Percentiles rank a stretch among this genome's conserved stretches.
Conservation (phyloP, 1,140 invertebrate genomes). For the Drosophila auraria region DNA sequence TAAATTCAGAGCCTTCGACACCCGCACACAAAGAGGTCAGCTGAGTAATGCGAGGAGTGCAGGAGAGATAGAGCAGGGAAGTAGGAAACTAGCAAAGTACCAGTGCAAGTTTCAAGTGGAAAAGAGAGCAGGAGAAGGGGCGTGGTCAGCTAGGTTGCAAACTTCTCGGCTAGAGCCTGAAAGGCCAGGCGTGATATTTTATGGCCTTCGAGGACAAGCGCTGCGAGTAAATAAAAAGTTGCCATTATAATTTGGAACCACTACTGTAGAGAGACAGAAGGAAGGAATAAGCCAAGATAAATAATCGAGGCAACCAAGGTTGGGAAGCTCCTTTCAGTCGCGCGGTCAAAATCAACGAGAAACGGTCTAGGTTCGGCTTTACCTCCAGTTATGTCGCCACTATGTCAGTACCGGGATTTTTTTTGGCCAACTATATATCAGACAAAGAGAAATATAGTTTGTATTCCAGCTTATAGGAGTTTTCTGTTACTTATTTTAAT, state of each 20-base stretch:
- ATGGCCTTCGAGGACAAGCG: slow-evolving; percentile 51
- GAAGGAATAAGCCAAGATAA: slow-evolving; percentile 29
- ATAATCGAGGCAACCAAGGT: slow-evolving; percentile 16
- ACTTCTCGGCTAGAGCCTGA: slow-evolving; percentile 35
- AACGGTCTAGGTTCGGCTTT: too few relatives aligned
- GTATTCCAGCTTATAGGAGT: background rate
- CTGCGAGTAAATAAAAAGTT: slow-evolving; percentile 59
- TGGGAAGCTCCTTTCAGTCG: slow-evolving; percentile 3
- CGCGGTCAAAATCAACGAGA: slow-evolving; percentile 7
- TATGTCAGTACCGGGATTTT: too few relatives aligned
- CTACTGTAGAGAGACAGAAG: slow-evolving; percentile 13
- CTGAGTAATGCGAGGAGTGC: slow-evolving; percentile 19
- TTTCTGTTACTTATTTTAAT: background rate
- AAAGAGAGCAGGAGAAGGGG: background rate
- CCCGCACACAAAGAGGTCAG: slow-evolving; percentile 58
- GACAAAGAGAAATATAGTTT: background rate
- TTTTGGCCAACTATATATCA: too few relatives aligned
- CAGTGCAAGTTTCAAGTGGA: slow-evolving; percentile 42
- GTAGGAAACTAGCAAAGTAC: slow-evolving; percentile 46
- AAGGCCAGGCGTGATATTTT: slow-evolving; percentile 56
- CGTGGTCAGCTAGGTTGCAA: slow-evolving; percentile 31
- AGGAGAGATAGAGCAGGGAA: slow-evolving; percentile 7
- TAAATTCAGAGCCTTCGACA: slow-evolving; percentile 73
- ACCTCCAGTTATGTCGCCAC: too few relatives aligned
- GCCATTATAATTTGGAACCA: slow-evolving; percentile 50